Percentiles rank a stretch among this genome's conserved stretches.
Evolutionary conservation across 1,140 invertebrate species (phyloP).

Genomic region (Nephila pilipes): DNA sequence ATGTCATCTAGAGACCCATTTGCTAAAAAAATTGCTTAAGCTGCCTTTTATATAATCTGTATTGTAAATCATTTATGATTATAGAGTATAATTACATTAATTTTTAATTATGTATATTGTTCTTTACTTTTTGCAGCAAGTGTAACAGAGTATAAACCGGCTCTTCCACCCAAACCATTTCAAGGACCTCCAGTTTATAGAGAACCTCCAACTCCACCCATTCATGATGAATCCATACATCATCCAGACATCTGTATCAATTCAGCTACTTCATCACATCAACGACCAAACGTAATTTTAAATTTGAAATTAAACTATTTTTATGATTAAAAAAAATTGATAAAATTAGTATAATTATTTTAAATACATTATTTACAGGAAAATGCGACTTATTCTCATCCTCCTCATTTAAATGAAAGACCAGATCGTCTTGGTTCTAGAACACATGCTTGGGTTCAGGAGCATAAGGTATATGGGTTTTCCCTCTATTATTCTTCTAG

Average conservation of each 20-base stretch:
- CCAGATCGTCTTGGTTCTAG: slow-evolving; percentile 55
- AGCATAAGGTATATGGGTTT: slow-evolving; percentile 63
- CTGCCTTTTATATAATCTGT: too few relatives aligned
- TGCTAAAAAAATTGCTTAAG: too few relatives aligned
- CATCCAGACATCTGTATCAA: slow-evolving; percentile 73
- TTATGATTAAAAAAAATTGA: not conserved
- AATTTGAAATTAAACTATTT: not conserved
- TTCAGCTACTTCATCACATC: slow-evolving; percentile 51
- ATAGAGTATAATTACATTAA: too few relatives aligned
- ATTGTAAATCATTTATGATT: too few relatives aligned
- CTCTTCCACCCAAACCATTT: slow-evolving; percentile 63
- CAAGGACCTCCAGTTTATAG: slow-evolving; percentile 68
- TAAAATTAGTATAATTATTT: not conserved
- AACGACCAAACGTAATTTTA: slow-evolving; percentile 29
- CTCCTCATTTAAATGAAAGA: slow-evolving; percentile 40
- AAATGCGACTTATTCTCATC: not conserved
- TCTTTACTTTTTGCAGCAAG: not conserved
- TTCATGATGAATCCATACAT: slow-evolving; percentile 54
- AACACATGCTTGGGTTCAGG: slow-evolving; percentile 74
- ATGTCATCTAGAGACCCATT: too few relatives aligned
- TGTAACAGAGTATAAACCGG: slow-evolving; percentile 56
- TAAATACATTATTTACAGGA: slow-evolving; percentile 47
- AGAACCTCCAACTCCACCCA: slow-evolving; percentile 60
- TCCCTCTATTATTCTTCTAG: too few relatives aligned
- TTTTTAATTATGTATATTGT: too few relatives aligned